phyloP scores from a whole-genome alignment of 2,888 invertebrate species.

The Catocala nupta region DNA sequence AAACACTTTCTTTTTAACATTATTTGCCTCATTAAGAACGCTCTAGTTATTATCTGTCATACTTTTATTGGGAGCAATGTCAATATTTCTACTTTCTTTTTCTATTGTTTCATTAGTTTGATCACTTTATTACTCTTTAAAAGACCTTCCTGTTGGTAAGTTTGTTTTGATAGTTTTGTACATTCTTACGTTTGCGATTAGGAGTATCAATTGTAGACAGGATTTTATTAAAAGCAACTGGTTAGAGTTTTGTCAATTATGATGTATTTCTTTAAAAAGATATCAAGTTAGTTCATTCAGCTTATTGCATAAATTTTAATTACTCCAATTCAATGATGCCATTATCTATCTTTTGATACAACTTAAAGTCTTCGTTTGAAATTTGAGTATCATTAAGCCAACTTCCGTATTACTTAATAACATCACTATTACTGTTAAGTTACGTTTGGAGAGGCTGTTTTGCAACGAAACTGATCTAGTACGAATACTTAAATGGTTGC shows the following conservation, averaged over 20 bases:
- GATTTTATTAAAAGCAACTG: too few species aligned
- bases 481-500: conserved; percentile 49
- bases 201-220: too few species aligned
- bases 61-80: conserved; percentile 51
- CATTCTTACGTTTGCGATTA: too few species aligned
- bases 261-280: too few species aligned
- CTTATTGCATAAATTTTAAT: background rate
- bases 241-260: too few species aligned
- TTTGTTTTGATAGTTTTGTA: too few species aligned
- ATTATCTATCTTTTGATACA: background rate
- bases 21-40: conserved; percentile 58
- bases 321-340: background rate
- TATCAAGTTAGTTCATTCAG: too few species aligned
- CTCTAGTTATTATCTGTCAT: conserved; percentile 67
- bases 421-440: conserved; percentile 47
- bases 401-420: conserved; percentile 51
- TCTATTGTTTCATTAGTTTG: conserved; percentile 30
- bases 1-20: conserved; percentile 55
- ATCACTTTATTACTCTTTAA: conserved; percentile 4
- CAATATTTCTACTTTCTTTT: conserved; percentile 47
- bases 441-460: conserved; percentile 47
- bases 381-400: conserved; percentile 14
- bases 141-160: too few species aligned
- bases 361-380: background rate
- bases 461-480: conserved; percentile 53